phyloP scores from a whole-genome alignment of 2,888 invertebrate genomes.

The Aphrophora alni region DNA sequence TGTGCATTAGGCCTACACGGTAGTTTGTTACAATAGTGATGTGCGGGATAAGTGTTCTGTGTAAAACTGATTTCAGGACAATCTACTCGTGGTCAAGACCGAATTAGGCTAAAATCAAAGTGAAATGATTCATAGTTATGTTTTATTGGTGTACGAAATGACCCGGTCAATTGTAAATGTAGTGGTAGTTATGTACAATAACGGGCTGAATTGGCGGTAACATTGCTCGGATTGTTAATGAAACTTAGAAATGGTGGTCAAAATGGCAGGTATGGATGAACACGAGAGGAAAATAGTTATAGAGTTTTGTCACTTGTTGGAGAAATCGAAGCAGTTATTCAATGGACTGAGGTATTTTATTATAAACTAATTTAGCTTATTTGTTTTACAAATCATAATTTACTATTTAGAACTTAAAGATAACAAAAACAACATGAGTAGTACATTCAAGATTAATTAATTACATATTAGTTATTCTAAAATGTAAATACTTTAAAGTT shows the following conservation, averaged over 20 bases:
- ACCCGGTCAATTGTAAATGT: background rate
- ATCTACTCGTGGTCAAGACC: background rate
- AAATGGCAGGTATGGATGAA: conserved; percentile 80
- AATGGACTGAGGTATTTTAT: conserved; percentile 84
- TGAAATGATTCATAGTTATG: background rate
- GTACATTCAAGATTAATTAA: no score
- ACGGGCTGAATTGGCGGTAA: conserved; percentile 30
- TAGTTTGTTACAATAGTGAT: background rate
- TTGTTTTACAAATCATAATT: no score
- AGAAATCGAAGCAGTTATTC: conserved; percentile 96
- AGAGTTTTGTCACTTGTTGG: conserved; percentile 95
- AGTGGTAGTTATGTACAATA: background rate
- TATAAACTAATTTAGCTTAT: background rate
- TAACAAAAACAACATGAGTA: background rate
- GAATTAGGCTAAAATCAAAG: background rate
- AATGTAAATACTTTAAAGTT: no score
- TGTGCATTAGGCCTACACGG: background rate
- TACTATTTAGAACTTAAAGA: no score
- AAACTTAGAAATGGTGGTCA: conserved; percentile 51
- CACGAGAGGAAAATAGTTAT: conserved; percentile 91
- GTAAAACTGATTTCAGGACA: background rate
- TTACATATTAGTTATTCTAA: no score
- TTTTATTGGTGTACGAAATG: background rate
- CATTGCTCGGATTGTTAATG: conserved; percentile 24
- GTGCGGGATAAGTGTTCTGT: background rate